These are phyloP conservation scores for Drosophila nr. fundita DNA, from an alignment of 2,888 invertebrate genomes.

Conservation along the genomic window DNA sequence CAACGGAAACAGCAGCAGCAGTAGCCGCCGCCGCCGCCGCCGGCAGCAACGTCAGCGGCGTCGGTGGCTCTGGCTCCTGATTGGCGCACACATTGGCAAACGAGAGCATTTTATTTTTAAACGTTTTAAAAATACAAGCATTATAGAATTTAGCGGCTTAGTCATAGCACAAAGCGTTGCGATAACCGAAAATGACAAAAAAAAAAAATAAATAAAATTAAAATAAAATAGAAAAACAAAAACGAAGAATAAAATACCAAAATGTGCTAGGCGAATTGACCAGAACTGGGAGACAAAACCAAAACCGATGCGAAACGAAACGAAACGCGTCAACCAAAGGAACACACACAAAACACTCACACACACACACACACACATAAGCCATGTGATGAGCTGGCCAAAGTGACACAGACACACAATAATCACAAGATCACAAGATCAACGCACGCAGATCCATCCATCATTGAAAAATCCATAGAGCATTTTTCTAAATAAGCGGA, in stretches of 20 bases:
- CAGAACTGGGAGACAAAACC: slow-evolving; percentile 33
- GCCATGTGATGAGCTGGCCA: slow-evolving; percentile 57
- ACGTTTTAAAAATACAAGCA: slow-evolving; percentile 77
- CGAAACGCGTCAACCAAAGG: slow-evolving; percentile 18
- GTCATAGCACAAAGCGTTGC: slow-evolving; percentile 47
- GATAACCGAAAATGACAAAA: slow-evolving; percentile 18
- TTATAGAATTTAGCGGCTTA: slow-evolving; percentile 77
- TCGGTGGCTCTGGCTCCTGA: slow-evolving; percentile 69
- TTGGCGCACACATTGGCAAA: slow-evolving; percentile 80
- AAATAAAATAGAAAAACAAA: background rate
- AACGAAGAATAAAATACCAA: slow-evolving; percentile 8
- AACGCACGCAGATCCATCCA: slow-evolving; percentile 16
- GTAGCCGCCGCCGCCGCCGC: background rate
- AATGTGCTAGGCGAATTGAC: slow-evolving; percentile 57
- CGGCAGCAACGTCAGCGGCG: slow-evolving; percentile 21
- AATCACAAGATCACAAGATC: slow-evolving; percentile 44
- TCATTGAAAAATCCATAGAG: slow-evolving; percentile 10
- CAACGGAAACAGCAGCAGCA: background rate
- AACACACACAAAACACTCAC: slow-evolving; percentile 15
- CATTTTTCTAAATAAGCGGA: background rate
- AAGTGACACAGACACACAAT: slow-evolving; percentile 48
- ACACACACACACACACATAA: slow-evolving; percentile 1
- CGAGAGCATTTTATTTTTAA: slow-evolving; percentile 80
- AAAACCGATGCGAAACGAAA: slow-evolving; percentile 12
- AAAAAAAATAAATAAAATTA: slow-evolving; percentile 18